Evolutionary conservation across 2,888 invertebrate species (phyloP).

Genomic region (Lissocephala sabroskyi): DNA sequence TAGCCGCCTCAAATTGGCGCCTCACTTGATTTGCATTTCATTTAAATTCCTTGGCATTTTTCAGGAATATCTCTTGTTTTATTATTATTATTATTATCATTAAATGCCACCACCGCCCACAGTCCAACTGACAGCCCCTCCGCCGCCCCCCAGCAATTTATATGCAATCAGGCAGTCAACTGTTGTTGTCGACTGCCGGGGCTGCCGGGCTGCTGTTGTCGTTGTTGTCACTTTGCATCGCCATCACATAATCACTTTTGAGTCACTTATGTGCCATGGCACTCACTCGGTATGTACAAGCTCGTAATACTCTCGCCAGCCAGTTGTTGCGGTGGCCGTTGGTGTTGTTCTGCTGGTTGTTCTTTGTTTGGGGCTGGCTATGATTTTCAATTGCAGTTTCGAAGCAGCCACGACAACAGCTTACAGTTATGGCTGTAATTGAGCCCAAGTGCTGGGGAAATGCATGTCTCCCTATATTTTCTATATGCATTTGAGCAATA

Average conservation of each 20-base stretch:
- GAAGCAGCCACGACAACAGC: slow-evolving; percentile 38
- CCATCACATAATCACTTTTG: slow-evolving; percentile 22
- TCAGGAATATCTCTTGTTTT: no score
- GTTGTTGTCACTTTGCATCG: slow-evolving; percentile 27
- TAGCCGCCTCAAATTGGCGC: no score
- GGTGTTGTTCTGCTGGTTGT: not conserved
- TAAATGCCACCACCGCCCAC: no score
- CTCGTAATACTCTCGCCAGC: not conserved
- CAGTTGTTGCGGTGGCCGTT: not conserved
- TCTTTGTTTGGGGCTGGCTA: slow-evolving; percentile 21
- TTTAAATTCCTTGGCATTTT: no score
- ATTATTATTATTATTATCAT: no score
- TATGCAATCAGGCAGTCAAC: slow-evolving; percentile 1
- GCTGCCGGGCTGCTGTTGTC: slow-evolving; percentile 10
- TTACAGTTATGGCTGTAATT: slow-evolving; percentile 44
- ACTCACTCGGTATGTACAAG: slow-evolving; percentile 7
- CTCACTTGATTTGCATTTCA: no score
- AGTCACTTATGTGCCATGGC: not conserved
- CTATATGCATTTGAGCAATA: not conserved
- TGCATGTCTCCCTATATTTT: not conserved
- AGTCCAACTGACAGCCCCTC: no score
- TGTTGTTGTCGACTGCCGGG: not conserved
- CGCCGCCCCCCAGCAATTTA: no score
- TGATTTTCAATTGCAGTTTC: slow-evolving; percentile 31
- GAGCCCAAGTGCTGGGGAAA: slow-evolving; percentile 37